Evolutionary conservation across 2,888 invertebrate genomes (phyloP), one percentile per base, ranked within the genome.

Genomic region (Geotrupes spiniger): DNA sequence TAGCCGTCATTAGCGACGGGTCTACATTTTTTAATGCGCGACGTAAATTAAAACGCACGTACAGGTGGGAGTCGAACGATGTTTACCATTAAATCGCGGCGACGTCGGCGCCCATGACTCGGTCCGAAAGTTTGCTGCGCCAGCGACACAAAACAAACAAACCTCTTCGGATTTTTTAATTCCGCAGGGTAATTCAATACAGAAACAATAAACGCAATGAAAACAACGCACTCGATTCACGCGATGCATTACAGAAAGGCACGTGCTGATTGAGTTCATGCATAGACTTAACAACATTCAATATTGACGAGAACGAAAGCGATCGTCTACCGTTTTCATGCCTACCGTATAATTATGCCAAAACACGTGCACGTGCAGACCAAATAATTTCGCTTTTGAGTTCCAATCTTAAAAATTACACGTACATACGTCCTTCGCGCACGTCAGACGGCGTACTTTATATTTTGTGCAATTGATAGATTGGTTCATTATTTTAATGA

Each of bases 181-280:
- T 46, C 41, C 40, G 12, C 26, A 33, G 40, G 15, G 46, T 46
- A 46, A 46, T 46, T 46, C 41, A 46, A 46, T 46, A 46, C 46
- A 46, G 41, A 27, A 41, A 36, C 41, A 41, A 36, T 46, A 46
- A 41, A 41, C 39, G 33, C 36, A 25, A 25, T 17, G 27, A 46
- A 33, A 46, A 41, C 21, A 17, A 42, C 42, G 28, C 29, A 28
- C 42, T 45, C 36, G 38, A 28, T 33, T 25, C 16, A 31, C 26
- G 42, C 29, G 45, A 42, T 44, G 42, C 42, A 41, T 49, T 45
- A 43, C 47, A 17, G 47, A 49, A 52, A 45, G 53, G 53, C 53
- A 53, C 53, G 53, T 51, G 53, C 53, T 51, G 51, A 48, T 53
- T 48, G 53, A 53, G 46, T 51, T 46, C 46, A 33, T 42, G 41